These are phyloP conservation scores for Mechanitis mazaeus DNA, from an alignment of 2,888 invertebrate genomes.

Conservation along the genomic window DNA sequence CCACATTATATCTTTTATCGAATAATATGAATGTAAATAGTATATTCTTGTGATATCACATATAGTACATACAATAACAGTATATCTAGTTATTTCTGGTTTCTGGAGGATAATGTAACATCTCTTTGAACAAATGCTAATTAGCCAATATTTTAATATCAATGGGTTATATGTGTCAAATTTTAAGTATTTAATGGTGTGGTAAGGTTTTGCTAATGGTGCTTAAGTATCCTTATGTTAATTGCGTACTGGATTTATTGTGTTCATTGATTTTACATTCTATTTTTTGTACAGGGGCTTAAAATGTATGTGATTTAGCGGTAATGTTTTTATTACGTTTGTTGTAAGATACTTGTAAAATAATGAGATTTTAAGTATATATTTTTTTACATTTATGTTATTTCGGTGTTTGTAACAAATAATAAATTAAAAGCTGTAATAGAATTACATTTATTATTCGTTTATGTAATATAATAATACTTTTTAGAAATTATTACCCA, in stretches of 20 bases:
- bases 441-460: too few species aligned
- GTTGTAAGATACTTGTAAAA: conserved; percentile 22
- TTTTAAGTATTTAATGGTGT: conserved; percentile 1
- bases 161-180: conserved; percentile 4
- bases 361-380: conserved; percentile 20
- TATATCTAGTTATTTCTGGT: background rate
- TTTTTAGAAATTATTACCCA: too few species aligned
- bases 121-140: background rate
- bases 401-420: too few species aligned
- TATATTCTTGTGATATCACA: too few species aligned
- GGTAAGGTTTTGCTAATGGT: background rate
- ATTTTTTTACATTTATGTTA: too few species aligned
- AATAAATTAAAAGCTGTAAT: too few species aligned
- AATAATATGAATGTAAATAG: too few species aligned
- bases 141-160: background rate
- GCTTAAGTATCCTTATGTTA: background rate
- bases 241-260: background rate
- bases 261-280: conserved; percentile 9
- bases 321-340: conserved; percentile 14
- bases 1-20: too few species aligned
- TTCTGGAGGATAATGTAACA: background rate
- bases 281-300: background rate
- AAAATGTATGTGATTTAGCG: conserved; percentile 34
- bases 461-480: too few species aligned
- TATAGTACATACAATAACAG: too few species aligned